phyloP scores from a whole-genome alignment of 2,113 vertebrate genomes.

The Ceyx melanurus region DNA sequence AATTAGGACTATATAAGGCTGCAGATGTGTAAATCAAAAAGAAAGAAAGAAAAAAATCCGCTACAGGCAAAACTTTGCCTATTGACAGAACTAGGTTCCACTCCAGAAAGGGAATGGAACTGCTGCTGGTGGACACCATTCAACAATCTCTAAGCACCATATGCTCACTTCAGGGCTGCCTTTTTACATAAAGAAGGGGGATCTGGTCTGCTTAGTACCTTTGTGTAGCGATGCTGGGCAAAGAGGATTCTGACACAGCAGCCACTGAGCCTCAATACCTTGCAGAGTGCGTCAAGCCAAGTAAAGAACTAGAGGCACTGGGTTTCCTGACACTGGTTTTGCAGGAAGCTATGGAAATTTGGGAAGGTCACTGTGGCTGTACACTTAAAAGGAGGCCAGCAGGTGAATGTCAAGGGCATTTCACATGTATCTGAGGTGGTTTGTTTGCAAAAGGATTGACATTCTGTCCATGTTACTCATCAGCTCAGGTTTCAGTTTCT shows the following conservation, averaged over 20 bases:
- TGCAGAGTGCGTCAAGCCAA: background rate
- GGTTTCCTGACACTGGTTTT: background rate
- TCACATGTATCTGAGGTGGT: background rate
- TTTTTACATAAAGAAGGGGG: background rate
- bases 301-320: background rate
- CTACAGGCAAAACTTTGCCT: background rate
- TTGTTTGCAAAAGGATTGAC: background rate
- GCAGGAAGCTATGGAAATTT: background rate
- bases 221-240: background rate
- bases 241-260: background rate
- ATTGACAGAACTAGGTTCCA: background rate
- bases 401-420: background rate
- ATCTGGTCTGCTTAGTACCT: background rate
- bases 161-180: background rate
- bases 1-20: constrained; percentile 23
- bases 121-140: background rate
- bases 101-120: background rate
- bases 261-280: fast-evolving
- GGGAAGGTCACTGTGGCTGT: background rate
- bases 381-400: background rate
- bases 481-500: background rate
- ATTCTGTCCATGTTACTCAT: fast-evolving
- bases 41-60: background rate
- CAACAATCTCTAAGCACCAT: fast-evolving
- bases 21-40: background rate